A percentile compares a stretch with the other conserved stretches of the same genome.
Evolutionary conservation across 1,140 invertebrate species (phyloP).

Genomic region (Phymorhynchus buccinoides): DNA sequence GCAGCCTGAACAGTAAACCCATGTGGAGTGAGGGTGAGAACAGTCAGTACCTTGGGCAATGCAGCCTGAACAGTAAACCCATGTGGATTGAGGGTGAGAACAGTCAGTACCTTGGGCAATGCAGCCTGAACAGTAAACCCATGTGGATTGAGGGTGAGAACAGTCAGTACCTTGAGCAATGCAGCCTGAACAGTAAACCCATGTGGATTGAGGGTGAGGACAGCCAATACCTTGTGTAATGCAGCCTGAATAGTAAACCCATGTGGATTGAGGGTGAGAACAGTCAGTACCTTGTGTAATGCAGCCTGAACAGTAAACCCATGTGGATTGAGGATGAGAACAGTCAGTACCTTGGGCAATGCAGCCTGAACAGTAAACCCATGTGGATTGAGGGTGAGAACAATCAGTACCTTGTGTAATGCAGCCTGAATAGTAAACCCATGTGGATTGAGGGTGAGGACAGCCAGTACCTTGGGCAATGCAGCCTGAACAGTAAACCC

Average conservation of each 20-base stretch:
- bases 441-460: slow-evolving; percentile 62
- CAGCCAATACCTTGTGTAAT: slow-evolving; percentile 65
- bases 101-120: slow-evolving; percentile 64
- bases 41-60: slow-evolving; percentile 64
- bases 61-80: slow-evolving; percentile 46
- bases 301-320: slow-evolving; percentile 46
- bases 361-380: slow-evolving; percentile 46
- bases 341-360: slow-evolving; percentile 64
- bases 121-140: slow-evolving; percentile 46
- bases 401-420: slow-evolving; percentile 65
- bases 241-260: slow-evolving; percentile 47
- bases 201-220: slow-evolving; percentile 62
- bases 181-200: slow-evolving; percentile 46
- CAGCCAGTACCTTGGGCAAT: slow-evolving; percentile 64
- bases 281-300: slow-evolving; percentile 65
- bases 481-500: slow-evolving; percentile 46
- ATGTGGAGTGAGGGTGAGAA: slow-evolving; percentile 62
- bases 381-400: slow-evolving; percentile 62
- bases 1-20: slow-evolving; percentile 46
- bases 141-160: slow-evolving; percentile 62
- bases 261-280: slow-evolving; percentile 62
- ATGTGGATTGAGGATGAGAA: slow-evolving; percentile 62
- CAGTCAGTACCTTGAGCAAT: slow-evolving; percentile 64
- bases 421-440: slow-evolving; percentile 47
- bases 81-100: slow-evolving; percentile 62